Evolutionary conservation across 2,797 vertebrate species (phyloP).

Genomic region (Parauchenoglanis ngamensis): DNA sequence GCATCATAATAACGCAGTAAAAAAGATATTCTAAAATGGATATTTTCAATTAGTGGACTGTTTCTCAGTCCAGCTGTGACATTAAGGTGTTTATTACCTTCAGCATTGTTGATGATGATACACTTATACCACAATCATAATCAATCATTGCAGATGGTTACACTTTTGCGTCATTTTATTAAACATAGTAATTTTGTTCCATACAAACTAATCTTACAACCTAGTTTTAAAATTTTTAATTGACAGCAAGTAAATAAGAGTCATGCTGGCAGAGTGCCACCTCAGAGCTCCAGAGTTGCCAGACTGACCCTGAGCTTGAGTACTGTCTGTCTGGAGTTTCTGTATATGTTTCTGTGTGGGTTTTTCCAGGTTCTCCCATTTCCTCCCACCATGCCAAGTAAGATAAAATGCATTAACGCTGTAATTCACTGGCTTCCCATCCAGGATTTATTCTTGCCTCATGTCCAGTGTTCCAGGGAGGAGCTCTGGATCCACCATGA

Average conservation of each 20-base stretch:
- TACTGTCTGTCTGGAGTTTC: neutral
- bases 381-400: neutral
- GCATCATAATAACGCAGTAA: neutral
- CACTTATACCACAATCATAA: neutral
- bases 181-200: neutral
- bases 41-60: neutral
- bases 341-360: neutral
- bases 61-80: neutral
- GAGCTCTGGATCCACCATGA: slow-evolving; percentile 4
- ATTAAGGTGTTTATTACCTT: neutral
- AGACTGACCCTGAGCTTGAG: neutral
- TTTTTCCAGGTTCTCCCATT: neutral
- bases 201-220: neutral
- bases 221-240: neutral
- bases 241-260: neutral
- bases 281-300: neutral
- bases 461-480: neutral
- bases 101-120: neutral
- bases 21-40: neutral
- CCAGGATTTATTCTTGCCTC: neutral
- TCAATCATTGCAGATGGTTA: neutral
- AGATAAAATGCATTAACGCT: neutral
- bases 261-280: too few species aligned
- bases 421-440: too few species aligned
- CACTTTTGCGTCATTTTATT: neutral